A percentile compares a stretch with the other conserved stretches of the same genome.
Conservation (phyloP, 2,797 vertebrate genomes). For the Sebastes hopkinsi region DNA sequence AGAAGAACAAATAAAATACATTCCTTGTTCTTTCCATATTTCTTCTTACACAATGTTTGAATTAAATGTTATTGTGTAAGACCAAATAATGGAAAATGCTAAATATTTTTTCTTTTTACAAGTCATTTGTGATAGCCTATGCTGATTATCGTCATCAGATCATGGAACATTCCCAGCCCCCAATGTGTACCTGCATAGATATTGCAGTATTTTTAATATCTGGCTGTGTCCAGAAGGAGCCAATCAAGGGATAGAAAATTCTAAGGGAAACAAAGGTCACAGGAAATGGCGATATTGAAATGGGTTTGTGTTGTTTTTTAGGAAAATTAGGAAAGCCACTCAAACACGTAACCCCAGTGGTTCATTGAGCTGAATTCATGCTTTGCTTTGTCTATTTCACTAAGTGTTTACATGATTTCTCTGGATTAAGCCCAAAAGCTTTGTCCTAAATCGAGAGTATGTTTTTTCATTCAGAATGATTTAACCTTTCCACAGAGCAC, state of each 20-base stretch:
- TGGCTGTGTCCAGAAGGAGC: neutral
- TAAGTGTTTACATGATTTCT: slow-evolving; percentile 25
- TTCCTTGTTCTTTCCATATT: neutral
- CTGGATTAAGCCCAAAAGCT: slow-evolving; percentile 21
- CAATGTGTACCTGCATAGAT: neutral
- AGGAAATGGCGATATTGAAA: neutral
- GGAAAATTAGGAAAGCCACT: slow-evolving; percentile 1
- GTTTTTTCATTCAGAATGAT: slow-evolving; percentile 16
- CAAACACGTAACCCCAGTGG: neutral
- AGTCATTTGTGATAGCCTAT: neutral
- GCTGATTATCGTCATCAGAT: neutral
- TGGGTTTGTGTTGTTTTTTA: slow-evolving; percentile 20
- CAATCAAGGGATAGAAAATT: neutral
- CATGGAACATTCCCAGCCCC: neutral
- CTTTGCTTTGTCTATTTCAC: slow-evolving; percentile 10
- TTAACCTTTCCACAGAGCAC: slow-evolving; percentile 26
- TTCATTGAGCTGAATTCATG: neutral
- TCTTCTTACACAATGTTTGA: neutral
- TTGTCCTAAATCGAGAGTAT: neutral
- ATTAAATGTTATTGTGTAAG: accelerated
- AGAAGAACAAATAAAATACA: neutral
- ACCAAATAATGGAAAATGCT: neutral
- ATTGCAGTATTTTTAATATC: neutral
- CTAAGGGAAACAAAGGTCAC: neutral
- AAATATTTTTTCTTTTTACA: neutral